A percentile compares a stretch with the other conserved stretches of the same genome.
These are phyloP conservation scores for Onychostruthus taczanowskii DNA, from an alignment of 2,113 vertebrate genomes.

Conservation along the genomic window DNA sequence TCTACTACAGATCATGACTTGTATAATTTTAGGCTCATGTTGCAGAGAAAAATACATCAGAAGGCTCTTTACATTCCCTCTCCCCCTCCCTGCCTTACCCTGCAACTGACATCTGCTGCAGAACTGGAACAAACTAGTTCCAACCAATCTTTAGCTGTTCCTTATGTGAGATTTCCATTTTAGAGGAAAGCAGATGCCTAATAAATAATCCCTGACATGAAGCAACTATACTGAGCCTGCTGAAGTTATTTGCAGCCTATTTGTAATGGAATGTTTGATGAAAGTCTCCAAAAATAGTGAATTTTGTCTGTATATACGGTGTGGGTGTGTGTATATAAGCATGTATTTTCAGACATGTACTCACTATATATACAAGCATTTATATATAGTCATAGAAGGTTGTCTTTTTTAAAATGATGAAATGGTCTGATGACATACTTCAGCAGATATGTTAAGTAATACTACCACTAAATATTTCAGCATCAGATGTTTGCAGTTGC, in stretches of 20 bases:
- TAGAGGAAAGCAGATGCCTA: conserved; percentile 26
- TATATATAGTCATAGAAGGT: background rate
- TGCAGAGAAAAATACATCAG: background rate
- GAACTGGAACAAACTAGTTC: conserved; percentile 60
- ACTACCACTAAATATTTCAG: background rate
- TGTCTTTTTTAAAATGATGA: background rate
- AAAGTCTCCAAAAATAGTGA: background rate
- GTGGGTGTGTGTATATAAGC: background rate
- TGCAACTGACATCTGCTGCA: background rate
- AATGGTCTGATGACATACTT: background rate
- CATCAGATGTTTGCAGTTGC: background rate
- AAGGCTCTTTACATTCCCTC: background rate
- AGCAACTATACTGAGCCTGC: background rate
- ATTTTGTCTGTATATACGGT: background rate
- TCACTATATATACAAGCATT: background rate
- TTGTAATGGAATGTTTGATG: background rate
- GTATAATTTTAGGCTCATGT: conserved; percentile 32
- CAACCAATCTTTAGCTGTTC: conserved; percentile 26
- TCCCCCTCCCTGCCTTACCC: background rate
- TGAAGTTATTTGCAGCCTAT: background rate
- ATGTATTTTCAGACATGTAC: background rate
- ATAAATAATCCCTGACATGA: conserved; percentile 33
- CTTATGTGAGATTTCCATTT: conserved; percentile 39
- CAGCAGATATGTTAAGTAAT: background rate
- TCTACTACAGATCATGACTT: conserved; percentile 9